Percentiles rank a stretch among this genome's conserved stretches.
These are phyloP conservation scores for Watsonalla binaria DNA, from an alignment of 2,888 invertebrate genomes.

Conservation along the genomic window DNA sequence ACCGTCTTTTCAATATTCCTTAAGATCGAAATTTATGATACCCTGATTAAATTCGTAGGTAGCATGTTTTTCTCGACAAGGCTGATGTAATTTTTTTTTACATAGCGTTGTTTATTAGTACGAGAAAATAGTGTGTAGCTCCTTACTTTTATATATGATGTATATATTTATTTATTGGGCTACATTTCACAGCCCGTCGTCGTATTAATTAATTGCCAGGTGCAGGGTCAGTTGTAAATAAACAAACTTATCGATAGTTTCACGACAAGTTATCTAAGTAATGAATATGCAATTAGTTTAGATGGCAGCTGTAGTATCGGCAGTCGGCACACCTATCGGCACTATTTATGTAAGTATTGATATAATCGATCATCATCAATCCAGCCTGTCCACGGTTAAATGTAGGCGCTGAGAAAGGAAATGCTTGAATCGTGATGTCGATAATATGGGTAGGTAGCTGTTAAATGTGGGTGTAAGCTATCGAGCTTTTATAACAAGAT, in stretches of 20 bases:
- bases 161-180: neutral
- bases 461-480: neutral
- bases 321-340: neutral
- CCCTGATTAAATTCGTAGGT: neutral
- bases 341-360: neutral
- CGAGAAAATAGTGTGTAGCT: conserved; percentile 14
- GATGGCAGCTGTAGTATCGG: neutral
- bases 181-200: conserved; percentile 36
- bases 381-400: neutral
- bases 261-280: neutral
- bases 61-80: conserved; percentile 18
- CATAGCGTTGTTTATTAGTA: too few species aligned
- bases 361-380: neutral
- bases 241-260: conserved; percentile 5
- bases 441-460: neutral
- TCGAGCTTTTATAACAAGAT: too few species aligned
- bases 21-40: conserved; percentile 12
- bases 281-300: neutral
- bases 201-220: conserved; percentile 28
- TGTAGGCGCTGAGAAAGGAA: neutral
- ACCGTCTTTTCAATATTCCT: conserved; percentile 9
- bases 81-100: conserved; percentile 15
- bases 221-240: conserved; percentile 15
- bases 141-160: conserved; percentile 21
- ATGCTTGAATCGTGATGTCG: neutral